phyloP scores from a whole-genome alignment of 53 echinoderm and acorn worm genomes.

The Hippasteria phrygiana region DNA sequence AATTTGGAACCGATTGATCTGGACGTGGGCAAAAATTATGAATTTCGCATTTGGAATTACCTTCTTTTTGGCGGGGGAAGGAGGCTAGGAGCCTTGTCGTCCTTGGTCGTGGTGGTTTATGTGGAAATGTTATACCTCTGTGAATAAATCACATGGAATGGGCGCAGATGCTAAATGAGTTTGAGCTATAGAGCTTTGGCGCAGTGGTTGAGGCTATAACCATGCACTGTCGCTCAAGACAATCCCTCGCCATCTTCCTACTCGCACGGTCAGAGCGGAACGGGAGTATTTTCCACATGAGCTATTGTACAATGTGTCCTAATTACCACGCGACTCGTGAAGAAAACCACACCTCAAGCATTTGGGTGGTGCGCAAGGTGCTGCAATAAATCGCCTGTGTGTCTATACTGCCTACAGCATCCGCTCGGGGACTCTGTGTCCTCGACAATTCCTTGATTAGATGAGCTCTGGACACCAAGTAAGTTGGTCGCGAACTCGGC shows the following conservation, averaged over 20 bases:
- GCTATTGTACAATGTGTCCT: constrained; percentile 63
- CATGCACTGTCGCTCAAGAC: neutral
- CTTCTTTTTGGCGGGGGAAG: neutral
- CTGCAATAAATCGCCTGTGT: constrained; percentile 30
- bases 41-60: neutral
- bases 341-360: constrained; percentile 42
- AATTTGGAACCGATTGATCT: too few relatives aligned
- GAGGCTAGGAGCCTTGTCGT: neutral
- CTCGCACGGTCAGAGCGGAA: constrained; percentile 8
- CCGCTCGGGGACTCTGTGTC: neutral
- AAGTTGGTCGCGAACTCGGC: constrained; percentile 23
- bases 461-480: constrained; percentile 5
- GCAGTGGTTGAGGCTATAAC: neutral
- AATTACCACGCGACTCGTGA: constrained; percentile 40
- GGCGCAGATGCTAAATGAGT: constrained; percentile 9
- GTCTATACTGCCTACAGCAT: constrained; percentile 31
- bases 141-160: constrained; percentile 23
- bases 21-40: too few relatives aligned
- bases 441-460: constrained; percentile 58
- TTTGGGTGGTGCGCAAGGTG: constrained; percentile 22
- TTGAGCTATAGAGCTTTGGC: neutral
- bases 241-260: neutral
- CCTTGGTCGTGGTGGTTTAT: constrained; percentile 26
- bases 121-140: neutral
- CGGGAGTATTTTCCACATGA: constrained; percentile 22